These are phyloP conservation scores for Argopecten irradians DNA, from an alignment of 1,140 invertebrate genomes.

Conservation along the genomic window DNA sequence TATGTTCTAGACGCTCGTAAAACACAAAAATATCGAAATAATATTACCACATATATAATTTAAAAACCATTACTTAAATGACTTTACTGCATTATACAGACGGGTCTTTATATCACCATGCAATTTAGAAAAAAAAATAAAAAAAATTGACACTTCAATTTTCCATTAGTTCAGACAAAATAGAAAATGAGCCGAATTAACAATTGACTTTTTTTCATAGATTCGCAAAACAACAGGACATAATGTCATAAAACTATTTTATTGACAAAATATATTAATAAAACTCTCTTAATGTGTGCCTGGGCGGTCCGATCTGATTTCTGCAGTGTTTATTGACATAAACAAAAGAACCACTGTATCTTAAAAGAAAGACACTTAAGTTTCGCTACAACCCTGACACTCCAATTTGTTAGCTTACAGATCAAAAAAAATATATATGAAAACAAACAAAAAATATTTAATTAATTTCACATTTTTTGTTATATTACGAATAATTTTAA, in stretches of 20 bases:
- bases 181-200: not conserved
- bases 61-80: not conserved
- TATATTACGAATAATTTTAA: too few species aligned
- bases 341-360: not conserved
- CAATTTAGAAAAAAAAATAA: not conserved
- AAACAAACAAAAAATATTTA: too few species aligned
- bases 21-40: not conserved
- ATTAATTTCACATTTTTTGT: too few species aligned
- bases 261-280: not conserved
- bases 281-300: not conserved
- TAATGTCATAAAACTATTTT: not conserved
- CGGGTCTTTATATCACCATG: not conserved
- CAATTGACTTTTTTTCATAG: not conserved
- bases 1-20: not conserved
- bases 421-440: too few species aligned
- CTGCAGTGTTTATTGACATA: not conserved
- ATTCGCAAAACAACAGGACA: not conserved
- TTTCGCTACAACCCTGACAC: not conserved
- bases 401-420: not conserved
- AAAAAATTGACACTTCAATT: not conserved
- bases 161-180: not conserved
- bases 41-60: not conserved
- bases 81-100: not conserved
- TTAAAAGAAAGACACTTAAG: not conserved
- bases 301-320: not conserved